These are phyloP conservation scores for Halcyon smyrnensis DNA, from an alignment of 2,797 vertebrate genomes.

Conservation along the genomic window DNA sequence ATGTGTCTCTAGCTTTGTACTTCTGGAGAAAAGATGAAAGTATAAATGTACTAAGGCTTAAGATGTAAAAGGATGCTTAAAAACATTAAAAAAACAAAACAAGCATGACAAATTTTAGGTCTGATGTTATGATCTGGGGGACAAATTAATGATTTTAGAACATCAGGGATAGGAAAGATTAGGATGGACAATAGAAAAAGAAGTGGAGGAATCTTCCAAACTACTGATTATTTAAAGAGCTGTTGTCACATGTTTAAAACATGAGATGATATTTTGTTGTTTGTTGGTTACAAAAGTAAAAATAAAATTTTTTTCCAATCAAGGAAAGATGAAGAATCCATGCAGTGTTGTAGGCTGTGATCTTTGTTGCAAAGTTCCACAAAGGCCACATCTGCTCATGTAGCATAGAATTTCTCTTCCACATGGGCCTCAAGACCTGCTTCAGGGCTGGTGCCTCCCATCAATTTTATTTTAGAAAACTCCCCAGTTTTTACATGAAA, in stretches of 20 bases:
- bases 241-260: background rate
- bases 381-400: background rate
- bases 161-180: background rate
- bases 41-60: background rate
- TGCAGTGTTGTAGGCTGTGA: background rate
- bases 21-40: background rate
- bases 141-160: background rate
- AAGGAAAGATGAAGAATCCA: background rate
- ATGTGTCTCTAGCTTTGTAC: background rate
- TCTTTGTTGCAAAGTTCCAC: background rate
- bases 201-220: background rate
- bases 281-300: background rate
- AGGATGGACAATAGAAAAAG: background rate
- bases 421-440: background rate
- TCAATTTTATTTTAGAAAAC: background rate
- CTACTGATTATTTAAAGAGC: background rate
- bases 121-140: background rate
- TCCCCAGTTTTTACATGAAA: background rate
- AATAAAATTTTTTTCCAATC: background rate
- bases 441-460: background rate
- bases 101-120: background rate
- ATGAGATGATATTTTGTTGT: background rate
- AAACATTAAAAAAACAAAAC: background rate
- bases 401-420: background rate
- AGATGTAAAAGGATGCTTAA: background rate